Percentiles rank a stretch among this genome's conserved stretches.
Evolutionary conservation across 2,797 vertebrate species (phyloP).

Genomic region (Eleutherodactylus coqui): DNA sequence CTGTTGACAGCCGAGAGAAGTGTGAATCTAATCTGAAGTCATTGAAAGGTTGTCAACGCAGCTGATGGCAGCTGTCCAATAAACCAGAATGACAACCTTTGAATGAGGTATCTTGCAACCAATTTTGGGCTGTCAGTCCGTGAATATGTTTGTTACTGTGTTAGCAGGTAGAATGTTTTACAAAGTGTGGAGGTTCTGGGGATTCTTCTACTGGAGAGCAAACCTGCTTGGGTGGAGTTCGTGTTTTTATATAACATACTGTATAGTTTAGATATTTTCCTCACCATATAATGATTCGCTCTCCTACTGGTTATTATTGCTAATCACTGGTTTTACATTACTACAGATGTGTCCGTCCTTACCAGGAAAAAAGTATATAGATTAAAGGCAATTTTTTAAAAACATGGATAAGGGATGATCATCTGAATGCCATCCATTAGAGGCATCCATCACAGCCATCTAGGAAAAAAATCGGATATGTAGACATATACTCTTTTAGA

Average conservation of each 20-base stretch:
- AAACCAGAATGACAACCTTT: slow-evolving; percentile 13
- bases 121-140: slow-evolving; percentile 17
- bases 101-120: slow-evolving; percentile 2
- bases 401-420: no score
- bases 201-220: neutral
- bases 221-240: neutral
- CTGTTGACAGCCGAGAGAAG: neutral
- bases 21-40: slow-evolving; percentile 11
- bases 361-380: no score
- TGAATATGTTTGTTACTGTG: neutral
- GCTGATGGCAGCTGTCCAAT: slow-evolving; percentile 8
- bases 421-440: no score
- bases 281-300: neutral
- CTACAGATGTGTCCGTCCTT: no score
- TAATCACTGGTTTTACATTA: neutral
- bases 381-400: no score
- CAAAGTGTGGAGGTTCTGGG: neutral
- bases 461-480: no score
- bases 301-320: neutral
- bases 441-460: no score
- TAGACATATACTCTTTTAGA: no score
- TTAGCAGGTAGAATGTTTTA: neutral
- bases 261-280: neutral
- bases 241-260: neutral
- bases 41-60: slow-evolving; percentile 5